phyloP scores from a whole-genome alignment of 2,797 vertebrate species.

The Ctenopoma kingsleyae region DNA sequence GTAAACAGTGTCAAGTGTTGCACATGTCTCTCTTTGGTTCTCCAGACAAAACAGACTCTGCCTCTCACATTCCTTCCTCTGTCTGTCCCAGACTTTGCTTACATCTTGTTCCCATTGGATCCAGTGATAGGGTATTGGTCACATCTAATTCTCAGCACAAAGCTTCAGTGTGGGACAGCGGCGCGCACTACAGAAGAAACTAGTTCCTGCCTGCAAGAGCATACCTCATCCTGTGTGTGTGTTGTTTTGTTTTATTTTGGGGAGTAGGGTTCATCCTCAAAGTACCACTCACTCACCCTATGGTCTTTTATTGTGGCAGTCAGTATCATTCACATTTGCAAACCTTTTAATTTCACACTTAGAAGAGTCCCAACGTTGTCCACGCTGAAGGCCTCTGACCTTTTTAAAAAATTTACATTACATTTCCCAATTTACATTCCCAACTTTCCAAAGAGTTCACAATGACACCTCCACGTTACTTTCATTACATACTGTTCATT shows the following conservation, averaged over 20 bases:
- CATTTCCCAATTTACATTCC: too few species aligned
- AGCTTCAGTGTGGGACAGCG: constrained; percentile 37
- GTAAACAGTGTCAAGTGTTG: constrained; percentile 78
- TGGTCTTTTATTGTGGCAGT: constrained; percentile 3
- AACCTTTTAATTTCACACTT: too few species aligned
- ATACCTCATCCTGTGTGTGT: constrained; percentile 28
- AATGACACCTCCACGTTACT: too few species aligned
- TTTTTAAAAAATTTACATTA: too few species aligned
- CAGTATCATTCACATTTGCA: too few species aligned
- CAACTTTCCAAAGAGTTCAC: too few species aligned
- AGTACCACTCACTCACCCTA: constrained; percentile 7
- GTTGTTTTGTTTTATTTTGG: neutral
- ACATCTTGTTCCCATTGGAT: constrained; percentile 75
- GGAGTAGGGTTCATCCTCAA: constrained; percentile 6
- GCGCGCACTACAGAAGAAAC: constrained; percentile 47
- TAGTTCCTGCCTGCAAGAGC: constrained; percentile 14
- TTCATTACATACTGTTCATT: too few species aligned
- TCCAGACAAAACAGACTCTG: constrained; percentile 74
- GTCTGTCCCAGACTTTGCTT: constrained; percentile 59
- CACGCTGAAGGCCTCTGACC: constrained; percentile 97
- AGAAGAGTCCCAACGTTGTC: constrained; percentile 95
- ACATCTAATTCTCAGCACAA: constrained; percentile 65
- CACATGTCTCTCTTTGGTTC: constrained; percentile 65
- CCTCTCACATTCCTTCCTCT: constrained; percentile 58
- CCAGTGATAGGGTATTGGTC: constrained; percentile 66